phyloP scores from a whole-genome alignment of 2,888 invertebrate species.

The Drosophila nr. perissopoda region DNA sequence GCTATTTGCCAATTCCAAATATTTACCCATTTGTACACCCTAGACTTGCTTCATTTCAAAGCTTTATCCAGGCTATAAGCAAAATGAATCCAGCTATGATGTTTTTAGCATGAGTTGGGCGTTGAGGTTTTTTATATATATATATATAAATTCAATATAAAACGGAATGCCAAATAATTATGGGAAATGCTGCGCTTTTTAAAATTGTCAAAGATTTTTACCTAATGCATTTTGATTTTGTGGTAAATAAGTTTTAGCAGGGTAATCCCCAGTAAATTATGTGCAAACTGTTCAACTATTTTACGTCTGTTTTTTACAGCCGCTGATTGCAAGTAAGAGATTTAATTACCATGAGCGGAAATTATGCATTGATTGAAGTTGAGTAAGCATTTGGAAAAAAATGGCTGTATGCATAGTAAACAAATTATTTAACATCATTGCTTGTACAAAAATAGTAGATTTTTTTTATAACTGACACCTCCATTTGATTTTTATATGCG shows the following conservation, averaged over 20 bases:
- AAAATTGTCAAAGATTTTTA: background rate
- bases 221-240: background rate
- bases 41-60: background rate
- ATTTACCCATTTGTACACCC: conserved; percentile 5
- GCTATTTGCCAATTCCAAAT: conserved; percentile 36
- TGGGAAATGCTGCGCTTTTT: background rate
- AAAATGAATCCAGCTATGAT: background rate
- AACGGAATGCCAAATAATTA: background rate
- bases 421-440: conserved; percentile 5
- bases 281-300: background rate
- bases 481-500: background rate
- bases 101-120: background rate
- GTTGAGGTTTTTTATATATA: background rate
- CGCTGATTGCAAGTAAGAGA: conserved; percentile 29
- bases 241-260: background rate
- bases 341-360: conserved; percentile 64
- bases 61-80: background rate
- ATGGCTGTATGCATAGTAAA: background rate
- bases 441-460: background rate
- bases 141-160: background rate
- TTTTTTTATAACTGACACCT: background rate
- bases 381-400: conserved; percentile 9
- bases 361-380: conserved; percentile 65
- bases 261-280: background rate
- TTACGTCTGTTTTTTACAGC: background rate